Base-by-base conservation (phyloP, 2,113 vertebrate species). In the Takifugu bimaculatus region DNA sequence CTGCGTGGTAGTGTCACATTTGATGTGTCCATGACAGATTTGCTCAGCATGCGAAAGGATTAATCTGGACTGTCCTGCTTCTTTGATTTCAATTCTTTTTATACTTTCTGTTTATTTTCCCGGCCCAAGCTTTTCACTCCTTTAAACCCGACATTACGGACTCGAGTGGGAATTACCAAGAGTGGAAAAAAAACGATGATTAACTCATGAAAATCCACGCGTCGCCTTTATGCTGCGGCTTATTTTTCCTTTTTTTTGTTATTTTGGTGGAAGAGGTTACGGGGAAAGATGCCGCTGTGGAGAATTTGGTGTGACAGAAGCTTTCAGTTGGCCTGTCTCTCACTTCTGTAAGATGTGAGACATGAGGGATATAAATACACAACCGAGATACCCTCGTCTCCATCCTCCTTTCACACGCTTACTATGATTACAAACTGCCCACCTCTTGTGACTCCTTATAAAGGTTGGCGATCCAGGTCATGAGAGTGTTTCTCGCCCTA, bases 291-390 rank as follows among this genome's bases (percentile, higher is more conserved):
- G 61, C 74, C 71, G 68, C 75, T 77, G 72, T 85, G 74, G 82
- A 83, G 72, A 65, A 78, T 80, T 71, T 74, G 67, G 70, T 77
- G 73, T 87, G 86, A 85, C 83, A 87, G 54, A 84, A 79, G 80
- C 84, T 74, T 75, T 85, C 76, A 85, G 81, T 85, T 77, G 77
- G 63, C 61, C 81, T 81, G 86, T 83, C 89, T 85, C 77, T 83
- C 88, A 83, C 72, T 77, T 72, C n/a, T 54, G 61, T 83, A 76
- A 89, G 85, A 88, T 56, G 78, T 87, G 75, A 87, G 83, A 87
- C 81, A 77, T 81, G 74, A 68, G 61, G 75, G 85, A 83, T 90
- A 90, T 83, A 89, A 89, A 90, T 90, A 91, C 79, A 71, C 74
- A 49, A 63, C 72, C 70, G 65, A 61, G 79, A 88, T 89, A 78